Conservation (phyloP, 2,113 vertebrate species). For the Myodes glareolus region DNA sequence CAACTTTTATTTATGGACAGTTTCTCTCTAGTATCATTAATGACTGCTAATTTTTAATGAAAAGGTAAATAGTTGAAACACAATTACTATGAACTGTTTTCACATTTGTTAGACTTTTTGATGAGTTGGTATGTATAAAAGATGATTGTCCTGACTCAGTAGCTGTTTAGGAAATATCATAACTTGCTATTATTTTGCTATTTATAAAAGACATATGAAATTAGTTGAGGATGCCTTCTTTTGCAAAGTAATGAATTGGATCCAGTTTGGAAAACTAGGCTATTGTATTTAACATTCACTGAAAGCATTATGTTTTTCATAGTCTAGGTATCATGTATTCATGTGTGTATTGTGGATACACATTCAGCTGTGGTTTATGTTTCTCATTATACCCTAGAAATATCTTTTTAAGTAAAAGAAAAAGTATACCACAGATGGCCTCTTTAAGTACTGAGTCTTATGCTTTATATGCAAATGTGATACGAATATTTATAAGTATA, state of each 20-base stretch:
- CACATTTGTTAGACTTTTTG: not conserved
- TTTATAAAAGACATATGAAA: not conserved
- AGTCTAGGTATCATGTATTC: not conserved
- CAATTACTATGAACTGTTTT: not conserved
- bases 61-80: not conserved
- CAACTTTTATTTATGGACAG: not conserved
- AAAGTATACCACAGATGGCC: not conserved
- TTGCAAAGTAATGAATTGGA: not conserved
- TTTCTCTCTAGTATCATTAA: not conserved
- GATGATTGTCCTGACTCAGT: not conserved
- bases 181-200: not conserved
- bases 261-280: not conserved
- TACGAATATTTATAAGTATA: not conserved
- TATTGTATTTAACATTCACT: not conserved
- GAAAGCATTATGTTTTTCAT: not conserved
- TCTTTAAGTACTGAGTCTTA: not conserved
- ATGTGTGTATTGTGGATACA: not conserved
- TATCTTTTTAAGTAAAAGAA: not conserved
- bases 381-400: not conserved
- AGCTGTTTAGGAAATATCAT: not conserved
- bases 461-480: not conserved
- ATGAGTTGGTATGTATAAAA: not conserved
- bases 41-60: not conserved
- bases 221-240: not conserved
- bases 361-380: not conserved